These are phyloP conservation scores for Melanotaenia parkinsoni DNA, from an alignment of 2,797 vertebrate genomes.

Conservation along the genomic window DNA sequence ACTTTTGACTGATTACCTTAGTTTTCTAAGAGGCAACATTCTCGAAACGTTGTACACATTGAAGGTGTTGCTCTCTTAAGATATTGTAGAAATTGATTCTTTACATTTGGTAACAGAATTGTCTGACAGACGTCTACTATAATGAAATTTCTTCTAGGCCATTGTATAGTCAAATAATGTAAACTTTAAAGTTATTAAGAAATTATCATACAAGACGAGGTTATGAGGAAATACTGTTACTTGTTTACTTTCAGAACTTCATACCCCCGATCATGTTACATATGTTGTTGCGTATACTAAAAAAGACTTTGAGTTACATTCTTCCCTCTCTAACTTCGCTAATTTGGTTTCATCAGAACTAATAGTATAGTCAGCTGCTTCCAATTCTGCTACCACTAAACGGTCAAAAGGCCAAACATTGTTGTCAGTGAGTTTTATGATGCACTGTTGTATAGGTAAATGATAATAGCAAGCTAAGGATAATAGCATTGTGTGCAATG, in stretches of 20 bases:
- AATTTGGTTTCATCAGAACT: slow-evolving; percentile 22
- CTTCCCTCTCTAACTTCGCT: slow-evolving; percentile 19
- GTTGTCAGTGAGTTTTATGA: slow-evolving; percentile 4
- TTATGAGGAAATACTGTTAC: background rate
- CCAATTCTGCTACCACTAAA: slow-evolving; percentile 17
- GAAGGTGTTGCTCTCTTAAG: too few relatives aligned
- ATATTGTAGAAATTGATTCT: background rate
- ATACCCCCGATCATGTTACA: slow-evolving; percentile 4
- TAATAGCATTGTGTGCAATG: slow-evolving; percentile 9
- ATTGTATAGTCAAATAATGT: background rate
- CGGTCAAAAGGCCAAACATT: slow-evolving; percentile 13
- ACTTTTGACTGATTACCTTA: too few relatives aligned
- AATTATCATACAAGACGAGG: background rate
- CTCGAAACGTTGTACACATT: too few relatives aligned
- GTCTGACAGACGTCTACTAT: too few relatives aligned
- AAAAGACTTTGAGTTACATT: background rate
- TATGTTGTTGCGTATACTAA: background rate
- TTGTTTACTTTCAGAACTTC: background rate
- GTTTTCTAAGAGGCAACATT: too few relatives aligned
- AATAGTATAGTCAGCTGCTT: slow-evolving; percentile 47
- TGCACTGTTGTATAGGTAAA: background rate
- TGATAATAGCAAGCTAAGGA: too few relatives aligned
- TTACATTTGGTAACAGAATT: background rate
- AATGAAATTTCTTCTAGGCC: background rate
- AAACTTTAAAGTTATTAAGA: background rate